Percentiles rank a stretch among this genome's conserved stretches.
Conservation (phyloP, 2,797 vertebrate species). For the Lithobates sylvaticus region DNA sequence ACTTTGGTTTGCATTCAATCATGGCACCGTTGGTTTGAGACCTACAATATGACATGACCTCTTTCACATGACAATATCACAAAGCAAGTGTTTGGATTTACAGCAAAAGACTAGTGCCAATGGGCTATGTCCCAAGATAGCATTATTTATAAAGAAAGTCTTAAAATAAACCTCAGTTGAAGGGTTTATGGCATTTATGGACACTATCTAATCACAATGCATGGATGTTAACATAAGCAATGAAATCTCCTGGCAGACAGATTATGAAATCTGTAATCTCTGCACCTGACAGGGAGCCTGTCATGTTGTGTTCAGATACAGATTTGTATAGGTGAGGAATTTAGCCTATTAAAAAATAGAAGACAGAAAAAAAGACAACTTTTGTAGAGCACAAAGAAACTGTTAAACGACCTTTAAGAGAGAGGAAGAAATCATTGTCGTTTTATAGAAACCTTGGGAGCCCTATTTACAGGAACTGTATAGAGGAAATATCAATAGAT, state of each 20-base stretch:
- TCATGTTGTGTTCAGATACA: slow-evolving; percentile 57
- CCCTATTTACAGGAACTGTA: background rate
- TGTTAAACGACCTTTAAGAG: slow-evolving; percentile 41
- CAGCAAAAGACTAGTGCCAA: background rate
- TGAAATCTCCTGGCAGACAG: slow-evolving; percentile 55
- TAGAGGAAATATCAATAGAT: background rate
- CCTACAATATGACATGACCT: no score
- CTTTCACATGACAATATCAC: no score
- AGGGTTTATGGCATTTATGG: slow-evolving; percentile 37
- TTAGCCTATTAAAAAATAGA: slow-evolving; percentile 57
- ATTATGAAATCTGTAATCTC: slow-evolving; percentile 62
- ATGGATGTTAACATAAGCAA: slow-evolving; percentile 42
- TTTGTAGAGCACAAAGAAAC: slow-evolving; percentile 36
- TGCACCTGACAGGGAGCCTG: slow-evolving; percentile 50
- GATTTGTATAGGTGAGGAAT: slow-evolving; percentile 61
- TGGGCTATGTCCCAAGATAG: background rate
- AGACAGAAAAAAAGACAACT: slow-evolving; percentile 47
- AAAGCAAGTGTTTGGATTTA: background rate
- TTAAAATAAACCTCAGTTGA: slow-evolving; percentile 39
- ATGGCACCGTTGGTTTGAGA: no score
- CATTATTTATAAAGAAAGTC: slow-evolving; percentile 20
- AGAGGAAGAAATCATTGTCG: slow-evolving; percentile 18
- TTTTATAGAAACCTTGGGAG: slow-evolving; percentile 13
- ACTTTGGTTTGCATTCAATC: no score
- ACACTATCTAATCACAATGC: slow-evolving; percentile 58